Conservation (phyloP, 2,888 invertebrate species). For the Brenthis hecate region DNA sequence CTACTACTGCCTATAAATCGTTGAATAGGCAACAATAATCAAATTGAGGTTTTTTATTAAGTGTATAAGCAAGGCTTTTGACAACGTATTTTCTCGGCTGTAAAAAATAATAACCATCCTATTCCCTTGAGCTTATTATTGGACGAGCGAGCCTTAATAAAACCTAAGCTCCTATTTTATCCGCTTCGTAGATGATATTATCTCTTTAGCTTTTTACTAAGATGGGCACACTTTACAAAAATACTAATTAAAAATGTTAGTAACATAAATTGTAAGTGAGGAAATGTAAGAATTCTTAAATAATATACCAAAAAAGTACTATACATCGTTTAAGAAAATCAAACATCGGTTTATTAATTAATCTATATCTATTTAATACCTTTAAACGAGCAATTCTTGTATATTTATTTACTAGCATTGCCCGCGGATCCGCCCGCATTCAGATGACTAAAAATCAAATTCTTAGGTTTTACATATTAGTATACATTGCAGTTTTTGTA, state of each 20-base stretch:
- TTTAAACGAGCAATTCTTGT: too few relatives aligned
- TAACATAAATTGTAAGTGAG: too few relatives aligned
- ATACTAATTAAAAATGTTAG: constrained; percentile 7
- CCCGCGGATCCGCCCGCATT: too few relatives aligned
- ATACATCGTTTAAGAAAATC: too few relatives aligned
- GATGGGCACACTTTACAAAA: constrained; percentile 12
- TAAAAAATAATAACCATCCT: constrained; percentile 36
- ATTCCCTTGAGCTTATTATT: constrained; percentile 32
- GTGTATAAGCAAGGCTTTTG: constrained; percentile 26
- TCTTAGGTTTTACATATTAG: too few relatives aligned
- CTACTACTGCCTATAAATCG: background rate
- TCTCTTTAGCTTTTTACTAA: constrained; percentile 16
- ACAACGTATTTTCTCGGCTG: constrained; percentile 27
- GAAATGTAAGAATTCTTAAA: too few relatives aligned
- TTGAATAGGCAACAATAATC: constrained; percentile 12
- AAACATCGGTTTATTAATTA: too few relatives aligned
- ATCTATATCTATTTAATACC: too few relatives aligned
- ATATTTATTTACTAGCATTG: too few relatives aligned
- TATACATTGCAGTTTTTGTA: too few relatives aligned
- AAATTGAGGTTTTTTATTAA: constrained; percentile 20
- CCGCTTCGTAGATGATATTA: constrained; percentile 24
- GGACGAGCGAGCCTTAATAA: constrained; percentile 31
- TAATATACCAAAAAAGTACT: too few relatives aligned
- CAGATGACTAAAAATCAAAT: too few relatives aligned
- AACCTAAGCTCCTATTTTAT: constrained; percentile 34